Evolutionary conservation across 1,140 invertebrate genomes (phyloP).

Genomic region (Saccostrea echinata): DNA sequence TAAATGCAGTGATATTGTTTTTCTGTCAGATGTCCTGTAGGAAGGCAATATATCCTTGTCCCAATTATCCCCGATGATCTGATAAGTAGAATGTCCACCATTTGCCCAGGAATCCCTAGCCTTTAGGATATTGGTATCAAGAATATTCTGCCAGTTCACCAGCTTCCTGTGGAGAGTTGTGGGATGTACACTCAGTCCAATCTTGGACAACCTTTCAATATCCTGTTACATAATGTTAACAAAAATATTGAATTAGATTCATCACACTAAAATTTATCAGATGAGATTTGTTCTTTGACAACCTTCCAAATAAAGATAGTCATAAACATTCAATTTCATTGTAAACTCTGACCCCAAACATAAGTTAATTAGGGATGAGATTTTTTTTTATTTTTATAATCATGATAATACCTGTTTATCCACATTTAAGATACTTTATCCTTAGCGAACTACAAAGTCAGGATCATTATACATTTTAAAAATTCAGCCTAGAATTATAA

Average conservation of each 20-base stretch:
- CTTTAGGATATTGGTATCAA: conserved; percentile 3
- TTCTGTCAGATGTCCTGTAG: conserved; percentile 40
- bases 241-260: not conserved
- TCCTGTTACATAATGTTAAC: conserved; percentile 19
- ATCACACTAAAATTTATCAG: not conserved
- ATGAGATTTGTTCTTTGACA: not conserved
- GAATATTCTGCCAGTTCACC: conserved; percentile 9
- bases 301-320: not conserved
- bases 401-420: too few relatives aligned
- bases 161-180: conserved; percentile 1
- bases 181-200: conserved; percentile 44
- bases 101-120: conserved; percentile 26
- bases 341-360: too few relatives aligned
- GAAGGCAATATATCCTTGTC: conserved; percentile 43
- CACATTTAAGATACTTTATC: too few relatives aligned
- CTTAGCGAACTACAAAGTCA: not conserved
- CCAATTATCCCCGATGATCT: conserved; percentile 43
- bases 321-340: not conserved
- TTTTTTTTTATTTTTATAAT: too few relatives aligned
- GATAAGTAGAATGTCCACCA: conserved; percentile 20
- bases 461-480: not conserved
- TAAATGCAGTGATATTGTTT: conserved; percentile 46
- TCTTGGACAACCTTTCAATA: conserved; percentile 29
- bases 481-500: not conserved
- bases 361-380: too few relatives aligned